These are phyloP conservation scores for Dasysyrphus albostriatus DNA, from an alignment of 2,888 invertebrate genomes.

Conservation along the genomic window DNA sequence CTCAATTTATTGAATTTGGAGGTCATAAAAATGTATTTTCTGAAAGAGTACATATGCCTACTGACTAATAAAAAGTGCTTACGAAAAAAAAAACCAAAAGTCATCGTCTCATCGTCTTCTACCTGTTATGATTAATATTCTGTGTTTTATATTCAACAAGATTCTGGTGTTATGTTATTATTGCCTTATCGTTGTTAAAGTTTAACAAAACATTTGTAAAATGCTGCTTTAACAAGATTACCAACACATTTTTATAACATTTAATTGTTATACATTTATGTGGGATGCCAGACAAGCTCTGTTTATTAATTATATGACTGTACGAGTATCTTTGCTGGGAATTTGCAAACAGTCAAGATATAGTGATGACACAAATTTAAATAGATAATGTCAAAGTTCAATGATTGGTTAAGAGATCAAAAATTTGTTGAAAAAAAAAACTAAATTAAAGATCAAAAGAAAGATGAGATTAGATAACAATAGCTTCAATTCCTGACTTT, in stretches of 20 bases:
- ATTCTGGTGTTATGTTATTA: not conserved
- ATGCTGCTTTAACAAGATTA: slow-evolving; percentile 47
- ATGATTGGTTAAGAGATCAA: slow-evolving; percentile 14
- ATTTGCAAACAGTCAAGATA: not conserved
- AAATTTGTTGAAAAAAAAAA: not conserved
- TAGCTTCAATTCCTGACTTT: no score
- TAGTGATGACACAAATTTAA: not conserved
- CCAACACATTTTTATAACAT: slow-evolving; percentile 34
- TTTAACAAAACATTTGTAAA: slow-evolving; percentile 38
- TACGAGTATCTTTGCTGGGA: not conserved
- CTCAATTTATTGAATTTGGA: slow-evolving; percentile 46
- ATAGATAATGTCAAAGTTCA: slow-evolving; percentile 28
- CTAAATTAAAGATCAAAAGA: not conserved
- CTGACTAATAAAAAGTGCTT: no score
- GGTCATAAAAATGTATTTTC: slow-evolving; percentile 44
- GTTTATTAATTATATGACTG: not conserved
- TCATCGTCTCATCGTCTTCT: not conserved
- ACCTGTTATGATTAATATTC: slow-evolving; percentile 32
- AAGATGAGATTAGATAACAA: not conserved
- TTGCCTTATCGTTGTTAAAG: not conserved
- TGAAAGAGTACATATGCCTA: not conserved
- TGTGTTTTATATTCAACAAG: slow-evolving; percentile 17
- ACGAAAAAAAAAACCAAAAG: not conserved
- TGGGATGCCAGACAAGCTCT: not conserved
- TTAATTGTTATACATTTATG: not conserved